Conservation (phyloP, 2,888 invertebrate genomes). For the Cerceris rybyensis region DNA sequence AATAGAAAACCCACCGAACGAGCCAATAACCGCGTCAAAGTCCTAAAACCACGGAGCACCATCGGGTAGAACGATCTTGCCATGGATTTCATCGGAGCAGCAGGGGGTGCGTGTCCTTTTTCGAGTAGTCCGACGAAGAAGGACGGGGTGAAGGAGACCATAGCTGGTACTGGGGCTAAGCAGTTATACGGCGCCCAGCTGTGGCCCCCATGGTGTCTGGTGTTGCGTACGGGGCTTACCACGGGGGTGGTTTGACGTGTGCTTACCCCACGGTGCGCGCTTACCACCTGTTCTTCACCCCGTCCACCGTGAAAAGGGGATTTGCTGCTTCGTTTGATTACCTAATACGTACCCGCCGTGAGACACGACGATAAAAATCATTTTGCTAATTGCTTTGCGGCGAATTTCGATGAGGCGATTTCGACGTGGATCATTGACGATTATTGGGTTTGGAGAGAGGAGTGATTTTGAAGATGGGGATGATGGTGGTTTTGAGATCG, state of each 20-base stretch:
- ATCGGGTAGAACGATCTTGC: slow-evolving; percentile 16
- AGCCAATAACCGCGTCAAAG: slow-evolving; percentile 24
- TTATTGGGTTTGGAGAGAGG: too few species aligned
- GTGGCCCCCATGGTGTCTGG: slow-evolving; percentile 69
- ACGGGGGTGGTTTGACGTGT: slow-evolving; percentile 77
- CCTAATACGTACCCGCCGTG: slow-evolving; percentile 56
- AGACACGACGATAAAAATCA: slow-evolving; percentile 63
- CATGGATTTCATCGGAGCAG: slow-evolving; percentile 29
- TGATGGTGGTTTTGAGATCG: too few species aligned
- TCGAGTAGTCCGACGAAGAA: slow-evolving; percentile 59
- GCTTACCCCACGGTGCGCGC: slow-evolving; percentile 75
- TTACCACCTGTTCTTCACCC: slow-evolving; percentile 76
- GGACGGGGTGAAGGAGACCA: slow-evolving; percentile 25
- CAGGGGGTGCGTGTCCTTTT: slow-evolving; percentile 64
- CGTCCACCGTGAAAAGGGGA: slow-evolving; percentile 42
- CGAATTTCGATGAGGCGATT: too few species aligned
- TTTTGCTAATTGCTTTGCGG: slow-evolving; percentile 20
- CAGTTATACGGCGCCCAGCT: slow-evolving; percentile 77
- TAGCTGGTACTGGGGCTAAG: slow-evolving; percentile 46
- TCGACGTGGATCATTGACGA: too few species aligned
- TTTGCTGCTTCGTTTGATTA: slow-evolving; percentile 65
- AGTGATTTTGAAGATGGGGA: too few species aligned
- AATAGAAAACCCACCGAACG: not conserved
- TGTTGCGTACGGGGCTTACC: slow-evolving; percentile 60
- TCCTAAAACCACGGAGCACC: slow-evolving; percentile 35